phyloP scores from a whole-genome alignment of 1,140 invertebrate species.

The Ridgeia piscesae region DNA sequence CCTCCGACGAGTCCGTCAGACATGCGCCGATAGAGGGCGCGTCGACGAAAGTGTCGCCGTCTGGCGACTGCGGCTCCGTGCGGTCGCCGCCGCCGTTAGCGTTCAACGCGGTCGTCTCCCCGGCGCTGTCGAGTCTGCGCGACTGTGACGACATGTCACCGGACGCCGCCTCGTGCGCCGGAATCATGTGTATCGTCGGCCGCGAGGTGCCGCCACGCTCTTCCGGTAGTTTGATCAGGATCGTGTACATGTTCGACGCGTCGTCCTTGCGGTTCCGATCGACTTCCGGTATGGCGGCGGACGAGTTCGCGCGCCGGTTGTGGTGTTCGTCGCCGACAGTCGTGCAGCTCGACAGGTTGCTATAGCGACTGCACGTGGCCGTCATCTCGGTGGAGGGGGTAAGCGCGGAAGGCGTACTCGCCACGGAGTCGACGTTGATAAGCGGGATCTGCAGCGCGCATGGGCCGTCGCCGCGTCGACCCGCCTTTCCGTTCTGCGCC shows the following conservation, averaged over 20 bases:
- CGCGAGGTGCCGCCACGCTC: neutral
- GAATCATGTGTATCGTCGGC: slow-evolving; percentile 38
- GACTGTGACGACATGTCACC: neutral
- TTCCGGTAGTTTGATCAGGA: slow-evolving; percentile 79
- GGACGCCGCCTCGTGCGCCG: slow-evolving; percentile 34
- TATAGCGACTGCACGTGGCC: slow-evolving; percentile 34
- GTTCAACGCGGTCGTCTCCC: neutral
- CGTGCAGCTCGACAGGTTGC: slow-evolving; percentile 22
- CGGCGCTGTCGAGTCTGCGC: neutral
- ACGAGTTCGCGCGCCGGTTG: neutral
- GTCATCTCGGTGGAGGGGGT: slow-evolving; percentile 35
- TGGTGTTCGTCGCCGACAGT: slow-evolving; percentile 38
- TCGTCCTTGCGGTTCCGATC: neutral
- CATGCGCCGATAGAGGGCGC: neutral
- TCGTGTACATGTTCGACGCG: slow-evolving; percentile 76
- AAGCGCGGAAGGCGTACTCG: slow-evolving; percentile 9
- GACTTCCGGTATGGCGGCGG: neutral
- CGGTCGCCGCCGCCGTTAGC: slow-evolving; percentile 29
- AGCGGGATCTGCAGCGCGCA: slow-evolving; percentile 35
- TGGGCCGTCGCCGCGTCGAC: neutral
- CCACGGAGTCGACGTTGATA: slow-evolving; percentile 35
- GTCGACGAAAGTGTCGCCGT: slow-evolving; percentile 18
- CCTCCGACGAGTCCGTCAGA: slow-evolving; percentile 30
- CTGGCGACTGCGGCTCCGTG: slow-evolving; percentile 25
- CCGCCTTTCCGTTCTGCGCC: slow-evolving; percentile 8